Evolutionary conservation across 2,113 vertebrate species (phyloP).

Genomic region (Leucopsar rothschildi): DNA sequence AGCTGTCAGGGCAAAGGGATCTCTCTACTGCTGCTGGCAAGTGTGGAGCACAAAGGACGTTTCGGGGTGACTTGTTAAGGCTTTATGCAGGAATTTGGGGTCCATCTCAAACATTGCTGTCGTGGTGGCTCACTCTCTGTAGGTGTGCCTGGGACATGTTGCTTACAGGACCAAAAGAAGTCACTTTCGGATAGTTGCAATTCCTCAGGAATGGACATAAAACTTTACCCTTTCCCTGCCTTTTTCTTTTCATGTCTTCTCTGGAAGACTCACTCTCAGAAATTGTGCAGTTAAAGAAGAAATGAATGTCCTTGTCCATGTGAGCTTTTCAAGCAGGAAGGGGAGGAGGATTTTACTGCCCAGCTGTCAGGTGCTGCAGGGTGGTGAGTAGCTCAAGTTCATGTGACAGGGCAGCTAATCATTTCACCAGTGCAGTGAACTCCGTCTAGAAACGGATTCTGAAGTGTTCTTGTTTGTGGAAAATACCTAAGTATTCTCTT

Average conservation of each 20-base stretch:
- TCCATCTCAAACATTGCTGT: background rate
- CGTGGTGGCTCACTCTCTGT: fast-evolving
- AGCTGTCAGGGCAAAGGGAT: fast-evolving
- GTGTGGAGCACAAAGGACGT: background rate
- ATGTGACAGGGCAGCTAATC: background rate
- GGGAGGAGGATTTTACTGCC: background rate
- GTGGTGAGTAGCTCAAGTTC: background rate
- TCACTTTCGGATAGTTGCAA: background rate
- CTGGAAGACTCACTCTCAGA: background rate
- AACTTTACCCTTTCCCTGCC: background rate
- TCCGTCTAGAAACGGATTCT: background rate
- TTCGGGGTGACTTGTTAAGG: background rate
- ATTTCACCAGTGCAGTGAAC: background rate
- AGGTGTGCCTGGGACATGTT: too few relatives aligned
- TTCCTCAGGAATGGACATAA: background rate
- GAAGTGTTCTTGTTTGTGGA: background rate
- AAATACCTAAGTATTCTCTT: background rate
- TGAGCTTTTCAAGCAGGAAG: background rate
- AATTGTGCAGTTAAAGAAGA: background rate
- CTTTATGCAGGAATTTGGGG: background rate
- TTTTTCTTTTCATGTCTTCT: background rate
- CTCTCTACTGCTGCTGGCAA: background rate
- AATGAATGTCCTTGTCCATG: background rate
- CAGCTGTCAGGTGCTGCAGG: background rate
- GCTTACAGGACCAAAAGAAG: background rate